Evolutionary conservation across 2,888 invertebrate genomes (phyloP), one percentile per base, ranked within the genome.

Genomic region (Lissonota sp.): DNA sequence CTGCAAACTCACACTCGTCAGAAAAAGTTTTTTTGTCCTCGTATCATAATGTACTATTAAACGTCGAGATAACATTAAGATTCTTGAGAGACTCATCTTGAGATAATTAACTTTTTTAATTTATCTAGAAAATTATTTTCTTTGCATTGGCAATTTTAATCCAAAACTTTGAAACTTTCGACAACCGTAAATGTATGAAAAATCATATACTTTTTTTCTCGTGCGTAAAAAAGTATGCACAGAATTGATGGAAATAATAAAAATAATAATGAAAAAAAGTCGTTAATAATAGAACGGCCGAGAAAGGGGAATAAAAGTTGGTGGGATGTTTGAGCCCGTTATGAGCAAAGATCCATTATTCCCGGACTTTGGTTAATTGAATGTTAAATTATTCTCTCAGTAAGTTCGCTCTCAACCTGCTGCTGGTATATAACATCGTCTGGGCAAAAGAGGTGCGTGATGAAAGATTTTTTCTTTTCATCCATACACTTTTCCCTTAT

Each of bases 381-480:
- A 80, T 80, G 79, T 80, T 80, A 75, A 80, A 80, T 75, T 80
- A 80, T 80, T 80, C 79, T 60, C 71, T 75, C 66, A 66, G 79
- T 66, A 71, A 71, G 74, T 75, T 75, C 67, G 79, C 71, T 26
- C 26, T 75, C 75, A 39, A 71, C 66, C 71, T 58, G 60, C 37
- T 26, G 26, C 63, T 12, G 10, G 63, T 37, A 37, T 55, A 55
- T 63, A 63, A 73, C 7, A 39, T 26, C 42, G 58, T 39, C 51
- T 40, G 42, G 60, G 42, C 53, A n/a, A 58, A 55, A 60, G 14
- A 44, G 63, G 71, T 58, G 39, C 44, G 42, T 42, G 49, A 53
- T 44, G 40, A 72, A 67, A 53, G 16, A 58, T 12, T 66, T 60
- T n/a, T 71, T 70, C 66, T 70, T 69, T 66, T 64, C 8, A 26